phyloP scores from a whole-genome alignment of 2,113 vertebrate genomes.

The Todiramphus chloris region DNA sequence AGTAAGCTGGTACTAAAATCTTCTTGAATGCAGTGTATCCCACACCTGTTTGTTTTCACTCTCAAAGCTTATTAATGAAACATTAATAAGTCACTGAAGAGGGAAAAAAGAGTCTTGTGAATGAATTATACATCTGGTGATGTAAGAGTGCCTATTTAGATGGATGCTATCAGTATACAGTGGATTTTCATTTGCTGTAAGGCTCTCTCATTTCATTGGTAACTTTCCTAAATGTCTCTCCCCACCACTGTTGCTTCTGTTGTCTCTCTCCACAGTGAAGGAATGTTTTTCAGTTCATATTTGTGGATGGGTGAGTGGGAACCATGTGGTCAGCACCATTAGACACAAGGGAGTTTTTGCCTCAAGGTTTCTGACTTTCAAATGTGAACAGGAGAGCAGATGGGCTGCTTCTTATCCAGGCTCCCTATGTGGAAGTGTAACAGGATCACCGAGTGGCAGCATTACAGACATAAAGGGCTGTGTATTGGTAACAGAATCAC shows the following conservation, averaged over 20 bases:
- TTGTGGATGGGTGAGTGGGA: neutral
- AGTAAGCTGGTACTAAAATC: neutral
- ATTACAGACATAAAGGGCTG: neutral
- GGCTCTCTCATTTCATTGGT: neutral
- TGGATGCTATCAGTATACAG: neutral
- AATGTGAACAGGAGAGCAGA: neutral
- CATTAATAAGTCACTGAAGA: slow-evolving; percentile 22
- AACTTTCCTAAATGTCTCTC: slow-evolving; percentile 9
- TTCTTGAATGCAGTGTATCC: neutral
- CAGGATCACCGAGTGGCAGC: neutral
- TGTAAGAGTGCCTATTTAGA: neutral
- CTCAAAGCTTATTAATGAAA: slow-evolving; percentile 18
- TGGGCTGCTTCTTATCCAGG: neutral
- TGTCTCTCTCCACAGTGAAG: neutral
- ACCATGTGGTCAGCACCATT: neutral
- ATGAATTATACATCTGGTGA: slow-evolving; percentile 26
- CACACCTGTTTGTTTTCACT: neutral
- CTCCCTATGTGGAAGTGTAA: neutral
- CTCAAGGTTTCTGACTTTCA: slow-evolving; percentile 5
- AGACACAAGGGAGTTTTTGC: neutral
- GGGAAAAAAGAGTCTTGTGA: slow-evolving; percentile 16
- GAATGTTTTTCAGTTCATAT: neutral
- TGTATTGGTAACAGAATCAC: neutral
- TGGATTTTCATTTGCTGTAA: neutral
- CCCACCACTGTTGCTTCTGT: neutral